Percentiles rank a stretch among this genome's conserved stretches.
Evolutionary conservation across 2,797 vertebrate species (phyloP).

Genomic region (Paguma larvata): DNA sequence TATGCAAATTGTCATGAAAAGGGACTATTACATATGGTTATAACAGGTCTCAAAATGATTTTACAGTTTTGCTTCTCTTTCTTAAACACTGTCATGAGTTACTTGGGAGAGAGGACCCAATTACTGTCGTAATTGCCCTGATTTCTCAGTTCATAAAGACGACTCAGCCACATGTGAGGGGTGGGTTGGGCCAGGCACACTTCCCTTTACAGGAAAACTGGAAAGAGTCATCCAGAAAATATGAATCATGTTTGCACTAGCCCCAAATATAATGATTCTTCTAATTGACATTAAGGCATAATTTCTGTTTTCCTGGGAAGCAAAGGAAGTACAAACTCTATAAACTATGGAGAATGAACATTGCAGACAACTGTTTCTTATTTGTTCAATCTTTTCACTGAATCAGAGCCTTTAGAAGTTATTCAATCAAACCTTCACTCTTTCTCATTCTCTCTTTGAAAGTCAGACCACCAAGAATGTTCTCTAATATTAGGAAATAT

Average conservation of each 20-base stretch:
- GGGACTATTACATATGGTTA: not conserved
- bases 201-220: conserved; percentile 66
- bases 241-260: conserved; percentile 67
- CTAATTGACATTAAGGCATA: not conserved
- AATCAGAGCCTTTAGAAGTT: not conserved
- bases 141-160: not conserved
- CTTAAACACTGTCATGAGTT: not conserved
- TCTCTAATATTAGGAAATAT: not conserved
- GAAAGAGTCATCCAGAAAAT: conserved; percentile 72
- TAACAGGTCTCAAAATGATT: not conserved
- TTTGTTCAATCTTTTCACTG: not conserved
- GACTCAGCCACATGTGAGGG: not conserved
- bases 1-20: not conserved
- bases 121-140: not conserved
- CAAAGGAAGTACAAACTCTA: not conserved
- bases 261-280: conserved; percentile 23
- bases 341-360: not conserved
- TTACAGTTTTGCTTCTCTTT: not conserved
- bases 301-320: conserved; percentile 41
- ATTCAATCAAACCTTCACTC: not conserved
- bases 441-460: conserved; percentile 27
- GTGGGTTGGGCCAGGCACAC: not conserved
- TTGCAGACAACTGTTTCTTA: not conserved
- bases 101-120: not conserved
- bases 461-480: not conserved